Conservation (phyloP, 2,888 invertebrate species). For the Mesochorus sp. region DNA sequence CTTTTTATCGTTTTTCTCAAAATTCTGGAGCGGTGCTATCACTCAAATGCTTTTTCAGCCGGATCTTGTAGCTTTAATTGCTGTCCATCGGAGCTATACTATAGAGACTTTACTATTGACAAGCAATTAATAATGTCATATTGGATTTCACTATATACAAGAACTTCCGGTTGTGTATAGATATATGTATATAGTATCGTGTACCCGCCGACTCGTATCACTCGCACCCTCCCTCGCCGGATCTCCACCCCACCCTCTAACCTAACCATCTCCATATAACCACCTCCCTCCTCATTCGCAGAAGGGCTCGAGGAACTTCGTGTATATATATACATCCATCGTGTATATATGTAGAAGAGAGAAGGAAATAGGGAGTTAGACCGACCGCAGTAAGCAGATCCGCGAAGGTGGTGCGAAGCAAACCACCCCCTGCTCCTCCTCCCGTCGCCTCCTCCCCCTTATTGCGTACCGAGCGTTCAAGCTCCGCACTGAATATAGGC, state of each 20-base stretch:
- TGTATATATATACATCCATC: not conserved
- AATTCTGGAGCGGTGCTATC: too few relatives aligned
- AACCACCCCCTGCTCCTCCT: constrained; percentile 60
- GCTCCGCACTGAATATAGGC: constrained; percentile 70
- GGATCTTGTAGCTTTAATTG: too few relatives aligned
- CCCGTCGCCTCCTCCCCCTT: too few relatives aligned
- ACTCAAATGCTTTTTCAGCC: too few relatives aligned
- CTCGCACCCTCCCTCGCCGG: not conserved
- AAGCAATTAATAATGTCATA: constrained; percentile 80
- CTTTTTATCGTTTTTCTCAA: too few relatives aligned
- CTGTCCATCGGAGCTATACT: too few relatives aligned
- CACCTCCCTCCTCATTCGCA: not conserved
- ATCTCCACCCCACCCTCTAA: not conserved
- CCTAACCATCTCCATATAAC: not conserved
- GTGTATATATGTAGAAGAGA: not conserved
- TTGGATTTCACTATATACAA: constrained; percentile 63
- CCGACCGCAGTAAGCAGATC: constrained; percentile 27
- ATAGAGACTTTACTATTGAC: constrained; percentile 67
- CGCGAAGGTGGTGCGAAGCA: constrained; percentile 61
- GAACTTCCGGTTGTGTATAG: not conserved
- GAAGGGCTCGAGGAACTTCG: not conserved
- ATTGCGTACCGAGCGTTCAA: constrained; percentile 32
- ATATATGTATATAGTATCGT: too few relatives aligned
- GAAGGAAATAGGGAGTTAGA: constrained; percentile 8
- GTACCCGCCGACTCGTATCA: not conserved